These are phyloP conservation scores for Leptinotarsa peninsularis DNA, from an alignment of 2,888 invertebrate genomes.

Conservation along the genomic window DNA sequence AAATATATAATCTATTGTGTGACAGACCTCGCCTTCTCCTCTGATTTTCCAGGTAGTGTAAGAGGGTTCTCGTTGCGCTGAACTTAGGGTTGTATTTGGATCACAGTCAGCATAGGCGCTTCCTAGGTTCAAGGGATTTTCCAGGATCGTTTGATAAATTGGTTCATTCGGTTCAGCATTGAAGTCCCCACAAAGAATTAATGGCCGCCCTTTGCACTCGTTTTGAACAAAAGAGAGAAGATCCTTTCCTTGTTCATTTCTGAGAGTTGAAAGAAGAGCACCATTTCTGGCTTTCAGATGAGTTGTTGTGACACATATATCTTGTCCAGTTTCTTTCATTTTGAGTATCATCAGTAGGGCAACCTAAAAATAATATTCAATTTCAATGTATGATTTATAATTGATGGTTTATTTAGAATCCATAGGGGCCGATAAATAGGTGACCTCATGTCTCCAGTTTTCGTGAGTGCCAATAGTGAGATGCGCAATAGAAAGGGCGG, in stretches of 20 bases:
- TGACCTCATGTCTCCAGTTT: too few species aligned
- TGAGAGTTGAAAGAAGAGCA: slow-evolving; percentile 74
- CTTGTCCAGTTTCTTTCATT: slow-evolving; percentile 69
- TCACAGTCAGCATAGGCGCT: slow-evolving; percentile 70
- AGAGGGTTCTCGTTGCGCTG: slow-evolving; percentile 70
- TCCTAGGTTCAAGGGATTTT: slow-evolving; percentile 64
- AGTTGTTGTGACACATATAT: slow-evolving; percentile 77
- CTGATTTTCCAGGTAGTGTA: slow-evolving; percentile 84
- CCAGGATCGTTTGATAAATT: slow-evolving; percentile 71
- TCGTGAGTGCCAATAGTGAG: too few species aligned
- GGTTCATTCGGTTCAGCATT: slow-evolving; percentile 81
- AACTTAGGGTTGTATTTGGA: slow-evolving; percentile 41
- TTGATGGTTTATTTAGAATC: too few species aligned
- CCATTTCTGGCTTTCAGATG: slow-evolving; percentile 81
- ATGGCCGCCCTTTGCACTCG: slow-evolving; percentile 69
- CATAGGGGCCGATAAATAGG: too few species aligned
- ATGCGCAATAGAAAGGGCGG: too few species aligned
- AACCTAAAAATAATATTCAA: slow-evolving; percentile 65
- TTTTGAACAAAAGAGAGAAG: slow-evolving; percentile 70
- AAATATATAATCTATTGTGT: slow-evolving; percentile 82
- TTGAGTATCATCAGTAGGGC: slow-evolving; percentile 72
- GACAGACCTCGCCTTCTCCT: slow-evolving; percentile 77
- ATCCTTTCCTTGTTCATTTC: slow-evolving; percentile 80
- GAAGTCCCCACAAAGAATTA: slow-evolving; percentile 80
- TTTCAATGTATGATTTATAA: background rate